These are phyloP conservation scores for Lasioglossum vierecki DNA, from an alignment of 2,888 invertebrate genomes.

Conservation along the genomic window DNA sequence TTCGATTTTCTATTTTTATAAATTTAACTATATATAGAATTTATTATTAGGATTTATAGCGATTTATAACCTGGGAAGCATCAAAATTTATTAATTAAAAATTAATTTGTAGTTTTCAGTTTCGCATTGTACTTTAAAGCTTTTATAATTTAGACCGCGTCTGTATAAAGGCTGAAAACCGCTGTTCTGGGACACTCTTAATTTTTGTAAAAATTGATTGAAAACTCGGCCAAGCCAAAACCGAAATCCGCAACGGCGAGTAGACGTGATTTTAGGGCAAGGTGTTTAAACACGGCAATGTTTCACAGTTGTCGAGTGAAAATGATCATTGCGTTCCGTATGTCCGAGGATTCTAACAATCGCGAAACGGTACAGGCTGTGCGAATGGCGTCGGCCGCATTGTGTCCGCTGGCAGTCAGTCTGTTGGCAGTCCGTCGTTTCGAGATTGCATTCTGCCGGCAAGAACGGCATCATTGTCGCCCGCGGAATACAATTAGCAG, in stretches of 20 bases:
- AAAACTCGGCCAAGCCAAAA: neutral
- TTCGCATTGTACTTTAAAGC: too few relatives aligned
- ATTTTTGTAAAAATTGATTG: neutral
- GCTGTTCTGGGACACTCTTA: neutral
- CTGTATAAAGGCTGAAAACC: too few relatives aligned
- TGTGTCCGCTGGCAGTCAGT: constrained; percentile 28
- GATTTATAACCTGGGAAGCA: too few relatives aligned
- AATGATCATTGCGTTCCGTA: constrained; percentile 63
- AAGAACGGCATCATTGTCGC: constrained; percentile 80
- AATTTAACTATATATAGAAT: too few relatives aligned
- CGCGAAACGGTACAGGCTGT: constrained; percentile 48
- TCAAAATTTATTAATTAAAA: too few relatives aligned
- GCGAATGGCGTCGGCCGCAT: constrained; percentile 31
- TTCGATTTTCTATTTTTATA: too few relatives aligned
- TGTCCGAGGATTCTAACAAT: constrained; percentile 46
- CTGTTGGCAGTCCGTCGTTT: constrained; percentile 34
- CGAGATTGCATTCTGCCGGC: constrained; percentile 68
- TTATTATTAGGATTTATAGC: too few relatives aligned
- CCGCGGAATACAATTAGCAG: constrained; percentile 84
- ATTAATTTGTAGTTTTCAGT: too few relatives aligned
- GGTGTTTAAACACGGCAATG: constrained; percentile 57
- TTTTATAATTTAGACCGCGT: too few relatives aligned
- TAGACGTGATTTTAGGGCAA: neutral
- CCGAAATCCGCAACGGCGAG: neutral
- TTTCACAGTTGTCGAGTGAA: constrained; percentile 66